Evolutionary conservation across 2,888 invertebrate genomes (phyloP).

Genomic region (Elmis aenea): DNA sequence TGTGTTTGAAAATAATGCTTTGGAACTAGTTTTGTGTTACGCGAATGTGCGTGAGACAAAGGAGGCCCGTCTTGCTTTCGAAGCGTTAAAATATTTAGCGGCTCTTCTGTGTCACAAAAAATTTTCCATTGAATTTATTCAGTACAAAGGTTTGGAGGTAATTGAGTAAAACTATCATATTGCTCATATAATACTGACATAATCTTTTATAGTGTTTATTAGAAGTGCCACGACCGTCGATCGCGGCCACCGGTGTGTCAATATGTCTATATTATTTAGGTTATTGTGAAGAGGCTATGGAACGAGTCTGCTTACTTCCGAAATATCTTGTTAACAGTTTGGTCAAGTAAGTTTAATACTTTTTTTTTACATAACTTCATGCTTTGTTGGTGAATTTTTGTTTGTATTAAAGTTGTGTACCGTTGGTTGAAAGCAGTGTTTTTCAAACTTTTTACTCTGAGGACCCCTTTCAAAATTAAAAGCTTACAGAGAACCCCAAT

Average conservation of each 20-base stretch:
- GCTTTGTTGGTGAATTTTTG: too few species aligned
- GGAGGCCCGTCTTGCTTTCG: slow-evolving; percentile 92
- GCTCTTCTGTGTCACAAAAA: slow-evolving; percentile 96
- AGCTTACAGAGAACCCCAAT: too few species aligned
- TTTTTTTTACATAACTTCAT: too few species aligned
- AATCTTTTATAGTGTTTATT: too few species aligned
- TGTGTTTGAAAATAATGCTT: slow-evolving; percentile 88
- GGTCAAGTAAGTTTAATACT: slow-evolving; percentile 55
- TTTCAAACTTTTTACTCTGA: too few species aligned
- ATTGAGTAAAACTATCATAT: too few species aligned
- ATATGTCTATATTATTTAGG: slow-evolving; percentile 95
- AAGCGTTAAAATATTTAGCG: slow-evolving; percentile 91
- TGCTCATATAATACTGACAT: too few species aligned
- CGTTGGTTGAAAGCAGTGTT: too few species aligned
- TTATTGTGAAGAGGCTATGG: slow-evolving; percentile 97
- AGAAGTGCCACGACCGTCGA: slow-evolving; percentile 87
- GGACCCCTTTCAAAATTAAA: too few species aligned
- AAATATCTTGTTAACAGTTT: slow-evolving; percentile 70
- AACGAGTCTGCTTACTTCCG: slow-evolving; percentile 84
- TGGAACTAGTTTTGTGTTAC: slow-evolving; percentile 85
- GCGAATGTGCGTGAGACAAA: slow-evolving; percentile 82
- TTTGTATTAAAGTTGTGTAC: too few species aligned
- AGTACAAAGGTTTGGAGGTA: slow-evolving; percentile 82
- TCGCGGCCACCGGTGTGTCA: slow-evolving; percentile 94
- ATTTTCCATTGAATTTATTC: slow-evolving; percentile 93